Evolutionary conservation across 1,140 invertebrate species (phyloP), one percentile per base, ranked within the genome.

Genomic region (Scaptomyza graminum): DNA sequence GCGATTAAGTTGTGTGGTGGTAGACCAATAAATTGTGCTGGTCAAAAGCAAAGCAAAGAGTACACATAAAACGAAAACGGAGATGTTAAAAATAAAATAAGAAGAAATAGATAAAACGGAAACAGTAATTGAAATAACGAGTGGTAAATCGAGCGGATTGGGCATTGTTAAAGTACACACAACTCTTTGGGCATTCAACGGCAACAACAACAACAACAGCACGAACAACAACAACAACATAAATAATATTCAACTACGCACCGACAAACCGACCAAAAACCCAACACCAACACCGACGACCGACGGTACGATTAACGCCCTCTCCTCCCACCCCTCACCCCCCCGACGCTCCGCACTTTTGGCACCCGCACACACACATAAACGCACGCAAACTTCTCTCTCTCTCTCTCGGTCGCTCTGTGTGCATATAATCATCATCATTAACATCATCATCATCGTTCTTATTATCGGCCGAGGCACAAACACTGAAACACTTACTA

Each of bases 91-190:
- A 83, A 78, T 69, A 76, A 66, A 69, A 60, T 64, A 68, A 68
- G 31, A 78, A 76, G 63, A 69, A 60, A 61, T 65, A 68, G 31
- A 78, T 65, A 64, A 69, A 69, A 63, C 66, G 68, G 73, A 72
- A 75, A 83, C 62, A 65, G 62, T 76, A 55, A 79, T 85, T 79
- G 73, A 66, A 85, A 84, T 76, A 80, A 46, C 74, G 64, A 74
- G 81, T 82, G 76, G 73, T 73, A 73, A 73, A 80, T 79, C 73
- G 74, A 80, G 73, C 76, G 74, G 67, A 80, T 79, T 69, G 61
- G 57, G 74, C 57, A 74, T 60, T 55, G 60, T 75, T 47, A 65
- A 22, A 75, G 54, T 51, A n/a, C 57, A n/a, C 57, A 69, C 51
- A 57, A 44, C 60, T 65, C 56, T 76, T 84, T 74, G 73, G 47